Conservation (phyloP, 1,140 invertebrate species). For the Drosophila ercepeae region DNA sequence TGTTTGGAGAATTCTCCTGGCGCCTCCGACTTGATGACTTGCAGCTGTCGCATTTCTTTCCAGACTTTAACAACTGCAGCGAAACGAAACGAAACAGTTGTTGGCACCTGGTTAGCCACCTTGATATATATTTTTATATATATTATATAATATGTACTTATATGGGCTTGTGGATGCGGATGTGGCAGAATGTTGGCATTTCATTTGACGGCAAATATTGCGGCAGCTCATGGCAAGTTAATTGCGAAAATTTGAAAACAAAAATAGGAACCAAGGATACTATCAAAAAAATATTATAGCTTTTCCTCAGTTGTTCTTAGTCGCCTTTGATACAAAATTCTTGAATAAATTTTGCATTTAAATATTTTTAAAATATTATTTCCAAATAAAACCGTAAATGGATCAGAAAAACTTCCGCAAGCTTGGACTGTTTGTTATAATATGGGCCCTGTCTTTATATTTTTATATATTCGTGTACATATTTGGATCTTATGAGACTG, state of each 20-base stretch:
- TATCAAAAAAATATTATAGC: too few species aligned
- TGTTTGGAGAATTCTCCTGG: slow-evolving; percentile 39
- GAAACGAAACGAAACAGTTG: slow-evolving; percentile 23
- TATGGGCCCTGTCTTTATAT: slow-evolving; percentile 11
- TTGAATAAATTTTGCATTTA: neutral
- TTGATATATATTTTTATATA: neutral
- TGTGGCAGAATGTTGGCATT: slow-evolving; percentile 22
- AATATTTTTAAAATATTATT: neutral
- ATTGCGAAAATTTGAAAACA: neutral
- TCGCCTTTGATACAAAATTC: neutral
- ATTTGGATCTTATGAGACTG: neutral
- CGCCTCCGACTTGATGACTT: slow-evolving; percentile 53
- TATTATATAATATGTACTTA: neutral
- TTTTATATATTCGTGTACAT: neutral
- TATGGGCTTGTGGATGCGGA: too few species aligned
- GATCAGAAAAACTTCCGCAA: slow-evolving; percentile 26
- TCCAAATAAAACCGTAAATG: neutral
- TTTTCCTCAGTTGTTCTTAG: neutral
- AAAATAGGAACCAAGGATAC: neutral
- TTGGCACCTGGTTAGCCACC: slow-evolving; percentile 45
- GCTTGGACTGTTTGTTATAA: slow-evolving; percentile 2
- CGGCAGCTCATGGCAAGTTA: slow-evolving; percentile 16
- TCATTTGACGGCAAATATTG: slow-evolving; percentile 50
- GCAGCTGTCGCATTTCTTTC: slow-evolving; percentile 55
- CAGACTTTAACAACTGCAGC: slow-evolving; percentile 38